Base-by-base conservation (phyloP, 1,140 invertebrate genomes). In the Aphelenchoides fujianensis region DNA sequence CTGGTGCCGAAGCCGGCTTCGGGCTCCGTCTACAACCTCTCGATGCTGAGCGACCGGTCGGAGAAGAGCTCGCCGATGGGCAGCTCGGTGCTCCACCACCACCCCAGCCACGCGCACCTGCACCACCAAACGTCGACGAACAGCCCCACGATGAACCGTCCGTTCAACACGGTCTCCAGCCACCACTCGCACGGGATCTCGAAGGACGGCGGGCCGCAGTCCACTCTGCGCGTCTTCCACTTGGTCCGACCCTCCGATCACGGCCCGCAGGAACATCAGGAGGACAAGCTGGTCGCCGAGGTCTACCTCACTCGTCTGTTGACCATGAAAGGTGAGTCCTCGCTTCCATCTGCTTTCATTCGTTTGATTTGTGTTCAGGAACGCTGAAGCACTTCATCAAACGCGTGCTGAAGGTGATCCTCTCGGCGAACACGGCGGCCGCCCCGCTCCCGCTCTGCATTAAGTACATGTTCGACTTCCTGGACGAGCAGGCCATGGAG, bases 401-500 rank as follows among this genome's bases (percentile, higher is more conserved):
- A 85, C 95, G 98, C 86, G 88, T 98, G 19, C 97, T 98, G 86
- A 95, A 98, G 86, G 96, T 94, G 74, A 98, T 98, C 82, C 98
- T 98, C 86, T 96, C 93, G 83, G 98, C 93, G 64, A 92, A 93
- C 85, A 89, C 94, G 77, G 93, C 94, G 57, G 93, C 92, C 57
- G 48, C 62, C 64, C 93, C 93, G 41, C 86, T 99, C 74, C 96
- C 96, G 52, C 88, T 97, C 66, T 95, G 95, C 75, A 98, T 98
- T 81, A 99, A 99, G 86, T 98, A 98, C 85, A 97, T 99, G 94
- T 99, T 98, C 87, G 97, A 99, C 87, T 99, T 98, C 86, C 89
- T 99, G 68, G 97, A 99, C 86, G 95, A 98, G 86, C 96, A 98
- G 88, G 96, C 80, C 19, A n/a, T 54, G 28, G 74, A 82, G 37